Base-by-base conservation (phyloP, 2,113 vertebrate species). In the Petrocephalus zakoni region DNA sequence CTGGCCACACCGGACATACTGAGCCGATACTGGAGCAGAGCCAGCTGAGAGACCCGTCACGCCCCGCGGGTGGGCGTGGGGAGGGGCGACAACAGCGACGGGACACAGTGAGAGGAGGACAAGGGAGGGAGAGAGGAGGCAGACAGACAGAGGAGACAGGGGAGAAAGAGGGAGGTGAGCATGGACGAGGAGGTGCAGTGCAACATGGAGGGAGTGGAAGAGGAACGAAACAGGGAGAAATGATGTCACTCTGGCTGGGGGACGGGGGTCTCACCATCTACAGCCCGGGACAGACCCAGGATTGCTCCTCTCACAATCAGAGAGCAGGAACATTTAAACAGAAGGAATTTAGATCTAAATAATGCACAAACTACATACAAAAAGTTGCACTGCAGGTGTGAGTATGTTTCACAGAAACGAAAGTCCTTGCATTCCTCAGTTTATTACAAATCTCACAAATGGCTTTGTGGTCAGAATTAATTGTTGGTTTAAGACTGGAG, bases 21-120 rank as follows among this genome's bases (percentile, higher is more conserved):
- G 96, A 99, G 97, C 92, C 97, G 96, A 94, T 98, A 97, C 96
- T 99, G 98, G 93, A 99, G 97, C 96, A 97, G 96, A 94, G 98
- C 98, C 97, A 99, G 96, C 98, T 99, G 97, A 96, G 95, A 96
- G 95, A 97, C 96, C 95, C 92, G 90, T 92, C 91, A 95, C 93
- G 94, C 94, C 92, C 92, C 89, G 61, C 11, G 61, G 61, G 61
- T 92, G 91, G 86, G 87, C 87, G 91, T 93, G 92, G 92, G 94
- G 92, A 90, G 90, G 88, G 89, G n/a, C 85, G 90, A 92, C 88
- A 90, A 90, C 90, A 90, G 91, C 89, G 90, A 91, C 91, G 55
- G 37, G 88, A 81, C 91, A 90, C 86, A 25, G 49, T 58, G 15
- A 29, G 85, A 87, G 81, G 51, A 91, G 51, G n/a, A 72, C 49